Evolutionary conservation across 1,140 invertebrate genomes (phyloP).

Genomic region (Diorhabda sublineata): DNA sequence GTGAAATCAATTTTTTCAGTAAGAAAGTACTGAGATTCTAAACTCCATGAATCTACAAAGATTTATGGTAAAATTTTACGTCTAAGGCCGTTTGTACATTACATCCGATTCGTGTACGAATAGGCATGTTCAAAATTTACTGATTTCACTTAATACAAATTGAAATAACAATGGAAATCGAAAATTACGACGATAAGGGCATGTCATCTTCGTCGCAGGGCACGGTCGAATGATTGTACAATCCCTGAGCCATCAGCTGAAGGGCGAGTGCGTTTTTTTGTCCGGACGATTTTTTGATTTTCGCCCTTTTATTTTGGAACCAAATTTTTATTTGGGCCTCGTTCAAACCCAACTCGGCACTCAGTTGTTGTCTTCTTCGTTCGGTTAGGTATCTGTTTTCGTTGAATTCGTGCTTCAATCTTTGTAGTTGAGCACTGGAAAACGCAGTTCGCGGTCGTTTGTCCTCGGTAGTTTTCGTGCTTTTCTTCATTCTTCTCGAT

Average conservation of each 20-base stretch:
- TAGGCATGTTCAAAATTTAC: no score
- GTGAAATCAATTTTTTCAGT: no score
- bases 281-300: constrained; percentile 87
- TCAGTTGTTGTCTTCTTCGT: constrained; percentile 78
- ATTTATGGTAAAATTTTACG: no score
- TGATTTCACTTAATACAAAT: no score
- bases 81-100: no score
- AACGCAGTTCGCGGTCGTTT: constrained; percentile 97
- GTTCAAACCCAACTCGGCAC: constrained; percentile 80
- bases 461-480: constrained; percentile 64
- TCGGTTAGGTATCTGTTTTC: constrained; percentile 91
- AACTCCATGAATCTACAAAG: no score
- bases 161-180: no score
- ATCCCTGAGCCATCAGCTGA: constrained; percentile 86
- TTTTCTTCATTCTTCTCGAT: constrained; percentile 75
- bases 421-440: constrained; percentile 87
- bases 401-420: constrained; percentile 87
- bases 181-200: constrained; percentile 32
- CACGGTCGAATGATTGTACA: constrained; percentile 84
- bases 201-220: constrained; percentile 69
- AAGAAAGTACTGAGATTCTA: no score
- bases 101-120: no score
- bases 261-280: constrained; percentile 79
- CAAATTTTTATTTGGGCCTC: constrained; percentile 96
- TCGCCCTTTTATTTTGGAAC: constrained; percentile 94